Evolutionary conservation across 2,113 vertebrate genomes (phyloP), one percentile per base, ranked within the genome.

Genomic region (Genyomyrus donnyi): DNA sequence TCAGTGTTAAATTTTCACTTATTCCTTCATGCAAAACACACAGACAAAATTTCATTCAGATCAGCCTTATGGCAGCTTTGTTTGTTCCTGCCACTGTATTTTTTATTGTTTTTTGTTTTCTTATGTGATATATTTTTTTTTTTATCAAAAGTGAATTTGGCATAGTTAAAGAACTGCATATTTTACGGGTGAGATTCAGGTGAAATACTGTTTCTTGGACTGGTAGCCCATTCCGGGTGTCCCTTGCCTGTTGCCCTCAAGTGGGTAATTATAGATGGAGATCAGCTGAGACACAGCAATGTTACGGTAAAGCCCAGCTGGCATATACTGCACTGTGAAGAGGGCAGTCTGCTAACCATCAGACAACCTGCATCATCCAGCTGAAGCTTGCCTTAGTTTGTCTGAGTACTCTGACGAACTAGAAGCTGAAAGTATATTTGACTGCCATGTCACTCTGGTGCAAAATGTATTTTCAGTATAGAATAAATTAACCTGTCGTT

Each of bases 401-500:
- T 19, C 31, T 80, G 74, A 80, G 74, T 5, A 39, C 27, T 35
- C 31, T 35, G 19, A n/a, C n/a, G 13, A 84, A 87, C 95, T 91
- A 94, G 91, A 95, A 94, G 92, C 94, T 7, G 92, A 94, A 96
- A 95, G 95, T 94, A 93, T 95, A 94, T 96, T 96, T 96, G 96
- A 95, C 96, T 95, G 96, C 95, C 95, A 94, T 92, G 94, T 95
- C 96, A 95, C 96, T 97, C 96, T 95, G 96, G 94, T 96, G 94
- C 94, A 95, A 96, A 96, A 97, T 96, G 94, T 95, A 95, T 96
- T 95, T 97, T 96, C 95, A 96, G 95, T 94, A 95, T 93, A 94
- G 95, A 95, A 96, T 96, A 96, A 97, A 97, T 97, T 97, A 97
- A 96, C 95, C 95, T 97, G 97, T 97, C 97, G 97, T 96, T 95